phyloP scores from a whole-genome alignment of 2,797 vertebrate species.

The Lepidocolaptes lacrymiger region DNA sequence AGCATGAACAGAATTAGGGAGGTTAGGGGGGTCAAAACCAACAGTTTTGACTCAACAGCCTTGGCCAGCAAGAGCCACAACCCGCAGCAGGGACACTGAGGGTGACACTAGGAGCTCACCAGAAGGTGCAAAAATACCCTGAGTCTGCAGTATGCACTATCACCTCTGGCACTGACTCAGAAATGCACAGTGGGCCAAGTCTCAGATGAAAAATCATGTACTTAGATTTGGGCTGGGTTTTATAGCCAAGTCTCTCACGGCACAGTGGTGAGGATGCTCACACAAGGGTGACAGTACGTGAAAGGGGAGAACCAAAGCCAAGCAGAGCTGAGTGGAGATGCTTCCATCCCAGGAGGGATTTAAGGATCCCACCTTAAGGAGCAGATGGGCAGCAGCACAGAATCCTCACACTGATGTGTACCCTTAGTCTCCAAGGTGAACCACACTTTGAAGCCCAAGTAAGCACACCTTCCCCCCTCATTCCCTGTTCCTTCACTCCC shows the following conservation, averaged over 20 bases:
- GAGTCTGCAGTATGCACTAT: rapidly evolving
- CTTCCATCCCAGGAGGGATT: neutral
- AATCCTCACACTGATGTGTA: rapidly evolving
- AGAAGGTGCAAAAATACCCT: neutral
- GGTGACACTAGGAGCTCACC: neutral
- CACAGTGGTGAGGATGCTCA: neutral
- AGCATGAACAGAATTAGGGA: slow-evolving; percentile 7
- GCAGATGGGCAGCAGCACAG: neutral
- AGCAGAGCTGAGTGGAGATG: neutral
- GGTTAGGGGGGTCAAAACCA: neutral
- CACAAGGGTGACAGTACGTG: rapidly evolving
- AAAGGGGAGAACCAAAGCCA: rapidly evolving
- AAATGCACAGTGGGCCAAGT: neutral
- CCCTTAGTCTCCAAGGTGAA: neutral
- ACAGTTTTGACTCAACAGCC: neutral
- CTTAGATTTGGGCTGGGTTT: neutral
- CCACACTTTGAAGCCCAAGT: neutral
- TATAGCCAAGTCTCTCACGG: neutral
- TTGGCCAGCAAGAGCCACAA: neutral
- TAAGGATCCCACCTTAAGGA: neutral
- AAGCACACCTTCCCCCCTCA: neutral
- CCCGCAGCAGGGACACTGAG: neutral
- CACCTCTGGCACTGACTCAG: neutral
- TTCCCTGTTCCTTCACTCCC: neutral
- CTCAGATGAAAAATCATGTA: neutral